Evolutionary conservation across 2,797 vertebrate genomes (phyloP).

Genomic region (Dryobates pubescens): DNA sequence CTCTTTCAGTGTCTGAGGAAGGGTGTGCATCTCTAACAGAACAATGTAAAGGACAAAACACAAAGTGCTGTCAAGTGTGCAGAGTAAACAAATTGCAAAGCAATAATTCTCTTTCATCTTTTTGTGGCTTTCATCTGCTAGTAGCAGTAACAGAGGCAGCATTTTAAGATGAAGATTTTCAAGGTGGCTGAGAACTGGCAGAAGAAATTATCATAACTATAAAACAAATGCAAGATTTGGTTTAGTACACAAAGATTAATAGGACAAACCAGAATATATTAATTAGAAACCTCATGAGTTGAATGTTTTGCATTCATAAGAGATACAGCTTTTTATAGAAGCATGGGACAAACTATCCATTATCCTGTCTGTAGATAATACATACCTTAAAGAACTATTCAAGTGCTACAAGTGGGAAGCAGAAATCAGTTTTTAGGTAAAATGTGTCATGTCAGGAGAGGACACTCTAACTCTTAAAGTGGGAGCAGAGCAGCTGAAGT

Average conservation of each 20-base stretch:
- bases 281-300: background rate
- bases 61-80: slow-evolving; percentile 43
- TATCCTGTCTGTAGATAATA: background rate
- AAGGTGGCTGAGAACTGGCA: background rate
- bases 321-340: background rate
- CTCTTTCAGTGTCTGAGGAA: slow-evolving; percentile 48
- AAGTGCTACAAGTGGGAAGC: background rate
- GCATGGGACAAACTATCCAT: background rate
- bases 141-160: background rate
- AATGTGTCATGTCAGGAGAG: background rate
- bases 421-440: background rate
- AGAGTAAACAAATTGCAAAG: slow-evolving; percentile 54
- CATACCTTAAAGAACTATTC: background rate
- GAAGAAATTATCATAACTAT: background rate
- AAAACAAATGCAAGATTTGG: background rate
- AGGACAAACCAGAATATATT: background rate
- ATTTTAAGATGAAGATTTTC: background rate
- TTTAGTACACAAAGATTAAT: background rate
- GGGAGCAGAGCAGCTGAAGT: background rate
- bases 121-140: slow-evolving; percentile 28
- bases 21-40: slow-evolving; percentile 57
- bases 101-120: slow-evolving; percentile 63
- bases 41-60: slow-evolving; percentile 54
- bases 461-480: background rate
- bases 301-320: background rate